A percentile compares a stretch with the other conserved stretches of the same genome.
Evolutionary conservation across 2,797 vertebrate species (phyloP).

Genomic region (Etheostoma nigrum): DNA sequence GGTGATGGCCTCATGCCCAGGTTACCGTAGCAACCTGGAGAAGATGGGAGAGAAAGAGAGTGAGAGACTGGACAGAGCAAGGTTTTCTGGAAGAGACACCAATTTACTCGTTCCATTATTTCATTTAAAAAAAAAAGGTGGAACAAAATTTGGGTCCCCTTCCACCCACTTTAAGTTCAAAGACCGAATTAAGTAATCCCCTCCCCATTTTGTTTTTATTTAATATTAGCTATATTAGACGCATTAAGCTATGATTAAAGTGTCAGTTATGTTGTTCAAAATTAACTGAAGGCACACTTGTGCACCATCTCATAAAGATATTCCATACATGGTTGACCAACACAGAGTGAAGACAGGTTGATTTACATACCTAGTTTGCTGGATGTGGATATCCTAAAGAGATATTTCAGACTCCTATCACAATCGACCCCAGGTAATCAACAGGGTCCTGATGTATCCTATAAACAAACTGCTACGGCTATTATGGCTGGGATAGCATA

Average conservation of each 20-base stretch:
- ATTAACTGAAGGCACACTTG: conserved; percentile 69
- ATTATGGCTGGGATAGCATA: conserved; percentile 86
- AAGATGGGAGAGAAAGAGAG: conserved; percentile 64
- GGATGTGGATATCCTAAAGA: conserved; percentile 90
- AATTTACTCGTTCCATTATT: conserved; percentile 53
- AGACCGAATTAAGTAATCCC: conserved; percentile 57
- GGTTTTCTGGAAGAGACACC: conserved; percentile 61
- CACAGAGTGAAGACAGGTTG: conserved; percentile 89
- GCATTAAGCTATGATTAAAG: conserved; percentile 52
- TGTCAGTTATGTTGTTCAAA: conserved; percentile 41
- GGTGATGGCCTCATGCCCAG: conserved; percentile 69
- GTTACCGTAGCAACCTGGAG: conserved; percentile 82
- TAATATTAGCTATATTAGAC: conserved; percentile 72
- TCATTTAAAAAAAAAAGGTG: conserved; percentile 37
- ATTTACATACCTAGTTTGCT: conserved; percentile 91
- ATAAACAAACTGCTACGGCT: conserved; percentile 90
- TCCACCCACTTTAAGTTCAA: conserved; percentile 60
- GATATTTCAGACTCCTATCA: conserved; percentile 90
- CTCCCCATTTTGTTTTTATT: conserved; percentile 25
- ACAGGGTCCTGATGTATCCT: conserved; percentile 87
- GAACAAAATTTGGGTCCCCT: conserved; percentile 66
- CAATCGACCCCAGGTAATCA: conserved; percentile 89
- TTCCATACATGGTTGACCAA: conserved; percentile 84
- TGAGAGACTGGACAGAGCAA: conserved; percentile 56
- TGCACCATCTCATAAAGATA: conserved; percentile 72